Evolutionary conservation across 64 coral and sea anemone species (phyloP), one percentile per base, ranked within the genome.

Genomic region (Dendrophyllia cribrosa): DNA sequence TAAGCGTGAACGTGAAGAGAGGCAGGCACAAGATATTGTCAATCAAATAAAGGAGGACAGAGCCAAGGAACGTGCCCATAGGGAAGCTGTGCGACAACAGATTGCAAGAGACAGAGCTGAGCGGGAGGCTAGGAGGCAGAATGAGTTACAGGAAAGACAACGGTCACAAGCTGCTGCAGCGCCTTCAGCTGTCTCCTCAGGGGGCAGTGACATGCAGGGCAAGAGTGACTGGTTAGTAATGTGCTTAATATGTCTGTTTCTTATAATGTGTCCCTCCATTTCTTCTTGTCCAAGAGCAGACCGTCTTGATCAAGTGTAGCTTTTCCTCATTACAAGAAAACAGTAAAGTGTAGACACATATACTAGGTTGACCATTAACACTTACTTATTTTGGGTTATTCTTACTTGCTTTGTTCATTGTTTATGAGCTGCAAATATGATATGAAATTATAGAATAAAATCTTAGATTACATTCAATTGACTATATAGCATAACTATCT

Each of bases 101-200:
- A 99, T 99, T 56, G 94, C 91, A 10, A 88, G 83, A 76, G 97
- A 96, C 43, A 95, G 79, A 66, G 97, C 94, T 34, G 97, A 99
- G 43, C 78, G 94, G 20, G 94, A 95, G 51, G 97, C 94, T 0
- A 93, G 85, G 58, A 76, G 81, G 59, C 69, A 89, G 82, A 82
- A 79, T n/a, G 94, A 99, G 19, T 15, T 87, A 70, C 87, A 92
- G 52, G 97, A 98, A 60, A 95, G 82, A 92, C 85, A 89, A 51
- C 26, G 14, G n/a, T 74, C 90, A 60, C 71, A 64, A n/a, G 56
- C 66, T 17, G 66, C 81, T 34, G 13, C 47, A 26, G 50, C 71
- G 51, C 44, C 84, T n/a, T 75, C 66, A 59, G 5, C 66, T 16
- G 69, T 48, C 22, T 20, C 59, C 20, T 43, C 68, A 24, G 72